Evolutionary conservation across 2,113 vertebrate species (phyloP).

Genomic region (Callipepla californica): DNA sequence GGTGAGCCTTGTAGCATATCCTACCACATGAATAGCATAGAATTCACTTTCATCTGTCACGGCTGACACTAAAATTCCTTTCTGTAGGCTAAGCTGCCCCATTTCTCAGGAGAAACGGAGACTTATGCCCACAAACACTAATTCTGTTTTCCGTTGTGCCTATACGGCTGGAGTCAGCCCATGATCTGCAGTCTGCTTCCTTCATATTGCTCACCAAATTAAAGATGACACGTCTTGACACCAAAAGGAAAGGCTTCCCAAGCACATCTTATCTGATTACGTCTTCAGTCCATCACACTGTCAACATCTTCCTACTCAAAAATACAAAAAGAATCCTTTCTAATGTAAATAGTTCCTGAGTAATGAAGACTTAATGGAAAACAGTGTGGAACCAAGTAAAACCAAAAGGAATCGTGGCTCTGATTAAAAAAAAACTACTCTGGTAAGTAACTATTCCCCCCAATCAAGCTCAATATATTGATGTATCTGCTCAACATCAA

Average conservation of each 20-base stretch:
- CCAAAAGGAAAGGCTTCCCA: conserved; percentile 26
- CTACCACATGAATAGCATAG: rapidly evolving
- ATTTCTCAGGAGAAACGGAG: background rate
- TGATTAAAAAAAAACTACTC: background rate
- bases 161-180: background rate
- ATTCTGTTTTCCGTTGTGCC: background rate
- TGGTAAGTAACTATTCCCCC: background rate
- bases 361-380: background rate
- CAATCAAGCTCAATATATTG: rapidly evolving
- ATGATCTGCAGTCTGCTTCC: background rate
- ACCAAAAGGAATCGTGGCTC: background rate
- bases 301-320: background rate
- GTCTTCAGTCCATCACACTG: background rate
- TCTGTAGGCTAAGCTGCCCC: background rate
- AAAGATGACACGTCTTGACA: conserved; percentile 29
- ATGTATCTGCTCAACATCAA: background rate
- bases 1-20: background rate
- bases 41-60: background rate
- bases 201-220: conserved; percentile 20
- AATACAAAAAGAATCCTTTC: background rate
- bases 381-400: background rate
- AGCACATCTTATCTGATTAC: conserved; percentile 21
- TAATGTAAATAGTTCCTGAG: background rate
- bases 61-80: background rate
- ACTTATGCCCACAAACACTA: background rate